These are phyloP conservation scores for Notamacropus eugenii DNA, from an alignment of 2,797 vertebrate species.

Conservation along the genomic window DNA sequence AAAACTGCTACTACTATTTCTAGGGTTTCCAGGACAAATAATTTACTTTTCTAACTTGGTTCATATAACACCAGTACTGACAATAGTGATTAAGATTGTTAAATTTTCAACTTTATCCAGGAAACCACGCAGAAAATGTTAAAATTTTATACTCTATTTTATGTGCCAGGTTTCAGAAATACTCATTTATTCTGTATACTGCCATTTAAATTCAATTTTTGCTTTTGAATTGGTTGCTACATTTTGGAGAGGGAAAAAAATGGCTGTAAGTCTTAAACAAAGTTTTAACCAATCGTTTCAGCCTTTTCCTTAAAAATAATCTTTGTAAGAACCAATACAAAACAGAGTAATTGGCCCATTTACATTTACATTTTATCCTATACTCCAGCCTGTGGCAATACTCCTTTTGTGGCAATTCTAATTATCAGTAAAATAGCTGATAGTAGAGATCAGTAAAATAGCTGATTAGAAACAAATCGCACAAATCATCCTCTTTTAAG, in stretches of 20 bases:
- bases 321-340: background rate
- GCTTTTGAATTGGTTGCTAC: background rate
- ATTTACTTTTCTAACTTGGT: constrained; percentile 13
- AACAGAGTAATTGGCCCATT: background rate
- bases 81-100: constrained; percentile 11
- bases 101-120: constrained; percentile 24
- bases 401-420: too few species aligned
- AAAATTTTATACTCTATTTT: background rate
- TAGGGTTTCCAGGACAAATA: background rate
- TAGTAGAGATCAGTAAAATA: too few species aligned
- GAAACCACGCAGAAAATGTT: background rate
- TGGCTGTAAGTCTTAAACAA: constrained; percentile 8
- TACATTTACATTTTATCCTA: background rate
- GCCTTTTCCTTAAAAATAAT: constrained; percentile 4
- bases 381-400: background rate
- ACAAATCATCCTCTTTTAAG: background rate
- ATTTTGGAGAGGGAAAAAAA: constrained; percentile 31
- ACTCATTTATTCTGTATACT: constrained; percentile 21
- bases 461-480: background rate
- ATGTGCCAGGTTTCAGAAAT: background rate
- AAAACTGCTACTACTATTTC: constrained; percentile 13
- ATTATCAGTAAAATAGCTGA: background rate
- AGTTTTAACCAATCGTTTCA: background rate
- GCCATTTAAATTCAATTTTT: constrained; percentile 3
- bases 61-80: background rate